These are phyloP conservation scores for Apostichopus californicus DNA, from an alignment of 35 echinoderm and acorn worm species.

Conservation along the genomic window DNA sequence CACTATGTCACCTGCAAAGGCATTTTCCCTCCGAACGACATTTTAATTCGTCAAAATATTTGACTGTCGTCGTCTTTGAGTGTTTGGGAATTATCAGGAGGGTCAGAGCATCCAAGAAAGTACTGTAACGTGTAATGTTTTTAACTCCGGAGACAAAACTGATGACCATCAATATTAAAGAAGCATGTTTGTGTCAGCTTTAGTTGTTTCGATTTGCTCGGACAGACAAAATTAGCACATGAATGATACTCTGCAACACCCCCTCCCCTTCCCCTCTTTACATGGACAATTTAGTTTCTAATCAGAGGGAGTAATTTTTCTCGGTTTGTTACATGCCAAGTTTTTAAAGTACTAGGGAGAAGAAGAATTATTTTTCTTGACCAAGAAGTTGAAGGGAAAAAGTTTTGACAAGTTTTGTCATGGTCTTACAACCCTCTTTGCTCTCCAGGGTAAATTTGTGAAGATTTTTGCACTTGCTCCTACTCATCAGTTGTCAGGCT, in stretches of 20 bases:
- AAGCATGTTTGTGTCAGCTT: too few relatives aligned
- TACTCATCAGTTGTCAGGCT: constrained; percentile 27
- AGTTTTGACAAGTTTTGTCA: constrained; percentile 22
- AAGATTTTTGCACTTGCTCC: constrained; percentile 23
- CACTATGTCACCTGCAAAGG: too few relatives aligned
- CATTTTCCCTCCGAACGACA: too few relatives aligned
- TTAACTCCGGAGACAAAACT: too few relatives aligned
- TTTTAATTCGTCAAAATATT: too few relatives aligned
- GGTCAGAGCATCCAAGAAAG: too few relatives aligned
- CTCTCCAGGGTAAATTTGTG: constrained; percentile 46
- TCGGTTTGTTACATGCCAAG: background rate
- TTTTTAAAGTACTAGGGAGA: background rate
- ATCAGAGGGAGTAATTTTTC: background rate
- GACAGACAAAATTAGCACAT: background rate
- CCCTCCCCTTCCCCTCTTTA: background rate
- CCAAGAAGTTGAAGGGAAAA: constrained; percentile 13
- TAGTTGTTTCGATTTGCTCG: too few relatives aligned
- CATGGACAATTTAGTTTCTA: background rate
- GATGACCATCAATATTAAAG: too few relatives aligned
- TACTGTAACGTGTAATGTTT: too few relatives aligned
- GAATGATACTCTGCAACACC: background rate
- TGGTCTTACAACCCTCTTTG: constrained; percentile 29
- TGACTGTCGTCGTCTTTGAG: too few relatives aligned
- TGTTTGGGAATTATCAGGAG: too few relatives aligned
- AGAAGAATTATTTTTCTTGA: background rate